These are phyloP conservation scores for Onychostruthus taczanowskii DNA, from an alignment of 2,113 vertebrate genomes.

Conservation along the genomic window DNA sequence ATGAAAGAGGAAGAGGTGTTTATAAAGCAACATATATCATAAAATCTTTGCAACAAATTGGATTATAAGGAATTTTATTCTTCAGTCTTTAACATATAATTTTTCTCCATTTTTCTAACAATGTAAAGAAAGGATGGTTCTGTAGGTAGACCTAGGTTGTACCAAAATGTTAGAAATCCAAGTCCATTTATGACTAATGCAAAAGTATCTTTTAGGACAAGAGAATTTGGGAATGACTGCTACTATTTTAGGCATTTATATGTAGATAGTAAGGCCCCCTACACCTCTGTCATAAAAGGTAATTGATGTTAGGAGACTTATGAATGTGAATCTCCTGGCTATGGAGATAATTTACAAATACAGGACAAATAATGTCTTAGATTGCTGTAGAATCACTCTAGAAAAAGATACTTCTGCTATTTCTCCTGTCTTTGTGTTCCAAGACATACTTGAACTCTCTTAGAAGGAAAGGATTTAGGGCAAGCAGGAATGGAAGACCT, in stretches of 20 bases:
- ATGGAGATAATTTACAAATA: neutral
- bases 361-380: neutral
- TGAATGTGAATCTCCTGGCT: neutral
- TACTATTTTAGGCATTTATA: neutral
- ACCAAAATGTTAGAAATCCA: neutral
- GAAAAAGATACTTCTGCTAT: neutral
- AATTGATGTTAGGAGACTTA: neutral
- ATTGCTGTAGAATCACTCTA: neutral
- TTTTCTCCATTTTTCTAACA: neutral
- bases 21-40: neutral
- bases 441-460: neutral
- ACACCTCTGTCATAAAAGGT: neutral
- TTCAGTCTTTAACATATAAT: neutral
- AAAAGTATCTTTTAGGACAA: neutral
- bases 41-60: neutral
- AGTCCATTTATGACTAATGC: neutral
- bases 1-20: neutral
- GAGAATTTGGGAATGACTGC: neutral
- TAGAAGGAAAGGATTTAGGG: neutral
- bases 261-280: accelerated
- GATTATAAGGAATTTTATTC: neutral
- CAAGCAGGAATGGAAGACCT: neutral
- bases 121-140: neutral
- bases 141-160: neutral
- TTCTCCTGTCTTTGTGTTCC: neutral